Evolutionary conservation across 2,888 invertebrate species (phyloP).

Genomic region (Cephus sareptanus): DNA sequence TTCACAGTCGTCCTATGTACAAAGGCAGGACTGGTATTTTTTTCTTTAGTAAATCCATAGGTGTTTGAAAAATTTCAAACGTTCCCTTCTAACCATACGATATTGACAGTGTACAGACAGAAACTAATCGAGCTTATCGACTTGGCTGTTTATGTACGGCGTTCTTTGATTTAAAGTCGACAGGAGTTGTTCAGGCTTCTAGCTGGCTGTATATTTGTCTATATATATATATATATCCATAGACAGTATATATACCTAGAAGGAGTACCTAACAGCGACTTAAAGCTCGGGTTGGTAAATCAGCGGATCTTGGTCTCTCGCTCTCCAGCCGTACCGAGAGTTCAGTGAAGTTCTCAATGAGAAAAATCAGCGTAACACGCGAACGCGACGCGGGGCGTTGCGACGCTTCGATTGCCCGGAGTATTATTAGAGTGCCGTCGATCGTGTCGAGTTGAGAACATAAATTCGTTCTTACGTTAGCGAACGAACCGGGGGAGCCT

Average conservation of each 20-base stretch:
- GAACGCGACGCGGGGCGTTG: background rate
- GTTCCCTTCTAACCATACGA: background rate
- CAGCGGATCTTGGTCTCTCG: background rate
- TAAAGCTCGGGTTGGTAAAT: background rate
- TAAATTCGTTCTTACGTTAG: background rate
- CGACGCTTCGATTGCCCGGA: background rate
- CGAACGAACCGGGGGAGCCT: background rate
- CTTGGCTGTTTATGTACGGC: slow-evolving; percentile 5
- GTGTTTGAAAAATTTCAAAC: background rate
- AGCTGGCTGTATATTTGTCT: background rate
- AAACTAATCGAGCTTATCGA: slow-evolving; percentile 19
- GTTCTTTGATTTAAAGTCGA: background rate
- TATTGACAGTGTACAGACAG: slow-evolving; percentile 18
- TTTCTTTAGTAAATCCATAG: background rate
- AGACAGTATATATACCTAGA: background rate
- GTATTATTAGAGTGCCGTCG: background rate
- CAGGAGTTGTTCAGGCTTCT: background rate
- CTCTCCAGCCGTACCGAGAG: background rate
- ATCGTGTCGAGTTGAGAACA: background rate
- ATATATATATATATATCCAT: background rate
- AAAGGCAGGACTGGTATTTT: background rate
- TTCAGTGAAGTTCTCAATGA: background rate
- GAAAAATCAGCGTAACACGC: background rate
- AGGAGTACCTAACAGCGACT: background rate
- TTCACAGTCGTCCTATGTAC: background rate